These are phyloP conservation scores for Chrysopilus asiliformis DNA, from an alignment of 2,888 invertebrate species.

Conservation along the genomic window DNA sequence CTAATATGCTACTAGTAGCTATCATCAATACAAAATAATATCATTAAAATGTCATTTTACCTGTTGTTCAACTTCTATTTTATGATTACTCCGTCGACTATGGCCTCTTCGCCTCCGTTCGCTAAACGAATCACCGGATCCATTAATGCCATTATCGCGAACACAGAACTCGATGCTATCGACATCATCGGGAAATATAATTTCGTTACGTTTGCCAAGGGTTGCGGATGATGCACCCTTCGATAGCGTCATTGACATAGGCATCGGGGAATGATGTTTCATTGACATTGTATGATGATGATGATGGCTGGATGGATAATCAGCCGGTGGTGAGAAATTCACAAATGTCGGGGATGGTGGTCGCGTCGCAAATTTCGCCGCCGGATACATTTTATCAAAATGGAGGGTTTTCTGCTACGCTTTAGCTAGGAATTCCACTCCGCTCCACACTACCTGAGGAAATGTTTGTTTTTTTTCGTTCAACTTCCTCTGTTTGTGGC, in stretches of 20 bases:
- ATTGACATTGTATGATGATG: slow-evolving; percentile 15
- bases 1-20: too few species aligned
- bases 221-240: slow-evolving; percentile 17
- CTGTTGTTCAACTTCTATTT: slow-evolving; percentile 34
- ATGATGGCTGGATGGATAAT: slow-evolving; percentile 46
- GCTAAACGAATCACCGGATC: slow-evolving; percentile 24
- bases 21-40: too few species aligned
- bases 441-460: too few species aligned
- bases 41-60: too few species aligned
- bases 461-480: not conserved
- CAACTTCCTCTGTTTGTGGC: not conserved
- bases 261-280: slow-evolving; percentile 10
- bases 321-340: slow-evolving; percentile 63
- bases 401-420: not conserved
- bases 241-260: slow-evolving; percentile 2
- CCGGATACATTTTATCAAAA: slow-evolving; percentile 30
- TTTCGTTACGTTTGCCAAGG: slow-evolving; percentile 24
- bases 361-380: slow-evolving; percentile 26
- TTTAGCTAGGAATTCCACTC: too few species aligned
- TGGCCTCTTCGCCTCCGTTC: slow-evolving; percentile 30
- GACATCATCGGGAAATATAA: slow-evolving; percentile 32
- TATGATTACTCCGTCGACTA: slow-evolving; percentile 32
- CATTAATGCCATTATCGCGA: slow-evolving; percentile 23
- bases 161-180: slow-evolving; percentile 35
- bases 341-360: slow-evolving; percentile 40